A percentile compares a stretch with the other conserved stretches of the same genome.
Evolutionary conservation across 2,888 invertebrate genomes (phyloP).

Genomic region (Caenorhabditis uteleia): DNA sequence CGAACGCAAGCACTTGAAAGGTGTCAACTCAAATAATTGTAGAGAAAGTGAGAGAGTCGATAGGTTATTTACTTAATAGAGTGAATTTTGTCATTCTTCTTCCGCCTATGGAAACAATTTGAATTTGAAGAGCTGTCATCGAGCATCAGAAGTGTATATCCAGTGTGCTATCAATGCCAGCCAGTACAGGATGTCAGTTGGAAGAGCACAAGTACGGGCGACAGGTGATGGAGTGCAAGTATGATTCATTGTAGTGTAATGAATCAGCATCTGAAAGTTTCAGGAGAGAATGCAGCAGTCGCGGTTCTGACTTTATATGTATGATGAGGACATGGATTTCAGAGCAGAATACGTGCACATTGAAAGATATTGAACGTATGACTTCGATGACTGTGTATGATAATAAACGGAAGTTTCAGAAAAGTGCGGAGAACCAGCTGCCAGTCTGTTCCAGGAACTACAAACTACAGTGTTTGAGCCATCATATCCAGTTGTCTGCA

Average conservation of each 20-base stretch:
- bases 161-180: constrained; percentile 46
- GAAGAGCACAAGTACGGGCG: constrained; percentile 34
- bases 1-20: constrained; percentile 37
- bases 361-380: constrained; percentile 49
- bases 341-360: constrained; percentile 66
- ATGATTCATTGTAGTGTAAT: background rate
- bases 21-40: constrained; percentile 45
- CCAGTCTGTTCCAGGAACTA: constrained; percentile 59
- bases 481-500: constrained; percentile 64
- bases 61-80: constrained; percentile 30
- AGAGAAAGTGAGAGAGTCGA: constrained; percentile 3
- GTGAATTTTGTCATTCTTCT: constrained; percentile 32
- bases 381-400: background rate
- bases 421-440: constrained; percentile 62
- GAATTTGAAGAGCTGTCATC: constrained; percentile 47
- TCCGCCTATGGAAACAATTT: constrained; percentile 11
- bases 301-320: constrained; percentile 61
- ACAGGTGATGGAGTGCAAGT: constrained; percentile 57
- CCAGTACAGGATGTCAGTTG: constrained; percentile 48
- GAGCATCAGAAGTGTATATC: constrained; percentile 62
- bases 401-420: constrained; percentile 13
- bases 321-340: constrained; percentile 66
- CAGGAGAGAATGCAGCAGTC: constrained; percentile 55
- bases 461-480: constrained; percentile 65
- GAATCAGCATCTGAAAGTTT: constrained; percentile 7